A percentile compares a stretch with the other conserved stretches of the same genome.
These are phyloP conservation scores for Calidris pugnax DNA, from an alignment of 2,113 vertebrate genomes.

Conservation along the genomic window DNA sequence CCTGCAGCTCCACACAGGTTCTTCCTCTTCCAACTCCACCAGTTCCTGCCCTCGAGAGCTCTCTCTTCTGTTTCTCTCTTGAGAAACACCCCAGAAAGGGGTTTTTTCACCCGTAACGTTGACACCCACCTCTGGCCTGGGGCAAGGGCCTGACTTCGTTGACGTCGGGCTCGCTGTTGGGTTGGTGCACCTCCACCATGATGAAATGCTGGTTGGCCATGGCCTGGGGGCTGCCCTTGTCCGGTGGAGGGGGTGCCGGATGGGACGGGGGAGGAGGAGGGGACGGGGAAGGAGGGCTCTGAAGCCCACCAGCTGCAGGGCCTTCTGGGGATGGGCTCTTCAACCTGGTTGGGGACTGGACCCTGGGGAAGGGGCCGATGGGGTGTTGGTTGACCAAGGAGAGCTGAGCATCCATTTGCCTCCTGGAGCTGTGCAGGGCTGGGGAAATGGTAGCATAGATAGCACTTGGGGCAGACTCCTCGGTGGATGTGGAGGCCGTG, in stretches of 20 bases:
- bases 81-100: not conserved
- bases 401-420: constrained; percentile 77
- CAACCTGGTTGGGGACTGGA: constrained; percentile 83
- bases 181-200: constrained; percentile 93
- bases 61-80: not conserved
- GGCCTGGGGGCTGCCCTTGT: constrained; percentile 59
- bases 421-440: constrained; percentile 32
- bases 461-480: constrained; percentile 56
- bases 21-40: not conserved
- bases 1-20: not conserved
- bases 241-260: constrained; percentile 58
- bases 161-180: constrained; percentile 92
- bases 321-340: constrained; percentile 45
- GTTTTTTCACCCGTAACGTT: rapidly evolving
- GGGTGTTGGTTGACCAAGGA: constrained; percentile 79
- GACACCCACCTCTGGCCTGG: constrained; percentile 86
- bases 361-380: constrained; percentile 92
- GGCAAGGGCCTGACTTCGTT: constrained; percentile 94
- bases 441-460: constrained; percentile 74
- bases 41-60: not conserved
- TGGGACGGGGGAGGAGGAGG: not conserved
- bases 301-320: not conserved
- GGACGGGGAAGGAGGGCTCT: not conserved
- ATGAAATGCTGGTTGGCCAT: constrained; percentile 87
- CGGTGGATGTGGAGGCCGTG: not conserved